These are phyloP conservation scores for Acanthococcus lagerstroemiae DNA, from an alignment of 2,888 invertebrate genomes.

Conservation along the genomic window DNA sequence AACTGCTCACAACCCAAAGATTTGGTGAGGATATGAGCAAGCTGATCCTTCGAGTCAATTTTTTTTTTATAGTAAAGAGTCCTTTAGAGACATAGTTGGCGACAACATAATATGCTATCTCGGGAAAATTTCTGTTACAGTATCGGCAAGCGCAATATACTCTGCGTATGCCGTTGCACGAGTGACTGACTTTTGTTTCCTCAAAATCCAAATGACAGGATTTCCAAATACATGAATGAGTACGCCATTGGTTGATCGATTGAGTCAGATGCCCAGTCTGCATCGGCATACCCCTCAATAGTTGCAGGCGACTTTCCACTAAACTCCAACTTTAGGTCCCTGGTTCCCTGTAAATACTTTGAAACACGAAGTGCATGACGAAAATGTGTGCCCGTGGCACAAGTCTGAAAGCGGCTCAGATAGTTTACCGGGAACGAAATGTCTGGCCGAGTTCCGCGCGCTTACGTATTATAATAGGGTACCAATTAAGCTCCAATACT, in stretches of 20 bases:
- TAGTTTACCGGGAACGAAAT: not conserved
- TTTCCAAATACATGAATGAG: not conserved
- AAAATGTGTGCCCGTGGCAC: not conserved
- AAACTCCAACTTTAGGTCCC: not conserved
- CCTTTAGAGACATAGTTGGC: not conserved
- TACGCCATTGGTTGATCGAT: not conserved
- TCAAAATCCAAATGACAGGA: not conserved
- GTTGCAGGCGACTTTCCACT: not conserved
- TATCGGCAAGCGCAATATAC: not conserved
- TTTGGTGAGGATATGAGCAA: not conserved
- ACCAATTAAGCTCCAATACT: not conserved
- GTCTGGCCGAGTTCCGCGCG: conserved; percentile 1
- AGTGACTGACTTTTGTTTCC: not conserved
- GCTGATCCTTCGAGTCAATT: not conserved
- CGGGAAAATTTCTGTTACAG: not conserved
- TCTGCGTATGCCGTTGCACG: not conserved
- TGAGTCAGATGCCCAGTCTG: not conserved
- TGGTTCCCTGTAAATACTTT: not conserved
- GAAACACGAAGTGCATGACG: not conserved
- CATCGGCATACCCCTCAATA: not conserved
- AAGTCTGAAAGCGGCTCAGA: not conserved
- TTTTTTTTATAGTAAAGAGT: not conserved
- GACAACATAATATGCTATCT: not conserved
- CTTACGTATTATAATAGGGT: not conserved
- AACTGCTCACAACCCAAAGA: not conserved